A percentile compares a stretch with the other conserved stretches of the same genome.
These are phyloP conservation scores for Atrichornis clamosus DNA, from an alignment of 2,113 vertebrate genomes.

Conservation along the genomic window DNA sequence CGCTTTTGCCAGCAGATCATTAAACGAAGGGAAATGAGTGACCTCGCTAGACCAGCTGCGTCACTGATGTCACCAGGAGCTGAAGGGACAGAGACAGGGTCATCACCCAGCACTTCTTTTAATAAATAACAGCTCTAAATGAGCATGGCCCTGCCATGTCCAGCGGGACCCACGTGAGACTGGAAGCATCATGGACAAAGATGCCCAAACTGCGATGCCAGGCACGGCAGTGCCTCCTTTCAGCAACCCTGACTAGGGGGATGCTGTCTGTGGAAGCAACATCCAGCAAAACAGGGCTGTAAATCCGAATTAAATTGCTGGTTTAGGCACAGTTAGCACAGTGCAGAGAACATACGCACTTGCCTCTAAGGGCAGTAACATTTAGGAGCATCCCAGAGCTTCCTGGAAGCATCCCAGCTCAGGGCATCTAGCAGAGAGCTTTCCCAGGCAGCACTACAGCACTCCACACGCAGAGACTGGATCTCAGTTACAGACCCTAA, in stretches of 20 bases:
- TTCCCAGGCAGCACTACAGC: background rate
- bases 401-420: background rate
- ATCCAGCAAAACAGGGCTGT: background rate
- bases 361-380: background rate
- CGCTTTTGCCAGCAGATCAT: slow-evolving; percentile 64
- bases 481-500: background rate
- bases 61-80: background rate
- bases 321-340: background rate
- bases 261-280: background rate
- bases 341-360: background rate
- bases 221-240: background rate
- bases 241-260: background rate
- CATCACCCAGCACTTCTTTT: background rate
- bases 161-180: background rate
- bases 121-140: slow-evolving; percentile 24
- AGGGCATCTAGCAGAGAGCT: background rate
- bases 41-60: slow-evolving; percentile 31
- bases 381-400: background rate
- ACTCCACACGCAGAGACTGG: background rate
- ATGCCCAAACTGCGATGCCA: background rate
- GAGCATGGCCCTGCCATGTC: background rate
- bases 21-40: slow-evolving; percentile 43
- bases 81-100: background rate
- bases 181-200: background rate
- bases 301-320: background rate